Percentiles rank a stretch among this genome's conserved stretches.
Conservation (phyloP, 2,113 vertebrate genomes). For the Monopterus albus region DNA sequence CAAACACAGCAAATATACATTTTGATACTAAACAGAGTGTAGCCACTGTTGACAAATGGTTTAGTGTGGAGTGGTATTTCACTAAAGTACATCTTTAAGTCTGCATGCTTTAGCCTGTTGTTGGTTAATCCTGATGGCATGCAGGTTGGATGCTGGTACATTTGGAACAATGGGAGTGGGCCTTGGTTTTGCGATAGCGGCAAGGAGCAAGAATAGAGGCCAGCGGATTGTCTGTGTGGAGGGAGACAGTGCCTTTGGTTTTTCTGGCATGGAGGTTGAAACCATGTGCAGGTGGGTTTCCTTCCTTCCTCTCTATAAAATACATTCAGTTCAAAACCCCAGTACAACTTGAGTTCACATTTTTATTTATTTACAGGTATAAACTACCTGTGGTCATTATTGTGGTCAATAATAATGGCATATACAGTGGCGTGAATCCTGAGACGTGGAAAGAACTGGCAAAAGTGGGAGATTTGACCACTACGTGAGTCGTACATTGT, state of each 20-base stretch:
- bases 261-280: conserved; percentile 98
- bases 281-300: conserved; percentile 92
- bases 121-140: conserved; percentile 4
- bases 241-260: conserved; percentile 97
- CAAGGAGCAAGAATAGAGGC: conserved; percentile 77
- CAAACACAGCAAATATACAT: no score
- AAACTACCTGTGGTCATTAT: conserved; percentile 92
- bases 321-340: neutral
- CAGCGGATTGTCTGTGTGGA: conserved; percentile 90
- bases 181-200: conserved; percentile 93
- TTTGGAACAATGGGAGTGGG: conserved; percentile 98
- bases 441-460: conserved; percentile 87
- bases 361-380: conserved; percentile 81
- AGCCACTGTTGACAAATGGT: no score
- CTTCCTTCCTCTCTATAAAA: neutral
- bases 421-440: conserved; percentile 91
- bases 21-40: no score
- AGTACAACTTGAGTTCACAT: neutral
- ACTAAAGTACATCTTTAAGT: neutral
- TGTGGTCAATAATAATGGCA: conserved; percentile 96
- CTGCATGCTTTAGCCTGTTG: neutral
- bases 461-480: conserved; percentile 85
- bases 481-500: conserved; percentile 74
- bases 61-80: no score
- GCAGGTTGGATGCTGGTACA: conserved; percentile 95